Base-by-base conservation (phyloP, 2,888 invertebrate genomes). In the Sussaba pulchella region DNA sequence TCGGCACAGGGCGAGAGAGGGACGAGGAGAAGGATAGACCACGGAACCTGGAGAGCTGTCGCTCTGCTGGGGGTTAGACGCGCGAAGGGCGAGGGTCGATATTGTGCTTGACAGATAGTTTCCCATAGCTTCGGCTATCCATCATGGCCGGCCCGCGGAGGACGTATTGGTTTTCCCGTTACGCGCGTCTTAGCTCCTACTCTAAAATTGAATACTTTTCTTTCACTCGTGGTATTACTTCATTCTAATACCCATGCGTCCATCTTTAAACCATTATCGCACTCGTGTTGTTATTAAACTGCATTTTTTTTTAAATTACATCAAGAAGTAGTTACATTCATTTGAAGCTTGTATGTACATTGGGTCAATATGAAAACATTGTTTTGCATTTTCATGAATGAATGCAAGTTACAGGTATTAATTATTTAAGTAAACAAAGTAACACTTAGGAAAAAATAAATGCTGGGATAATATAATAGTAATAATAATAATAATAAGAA, bases 31-130 rank as follows among this genome's bases (percentile, higher is more conserved):
- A 79, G 26, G 39, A 50, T 39, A 64, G 43, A 59, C 50, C 36
- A 45, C 45, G 78, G 52, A 78, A 85, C 82, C 83, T 84, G 76
- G 83, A 88, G 86, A 80, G 82, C 81, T 82, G 72, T 75, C 70
- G 78, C 75, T 78, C 81, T 81, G 86, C 83, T 85, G 89, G 89
- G 87, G 89, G 89, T 89, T 89, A 88, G 85, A 90, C 87, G 85
- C 69, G 88, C 88, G 41, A 89, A 90, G 88, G 87, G 87, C 88
- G 88, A 91, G 90, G 92, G 91, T 92, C 92, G 92, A 92, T 92
- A 92, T 92, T 92, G 90, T 90, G 85, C 92, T 91, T 92, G 92
- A 92, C 92, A 91, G 91, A 91, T 91, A 91, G 91, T 91, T 91
- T 91, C 92, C 91, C 90, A 91, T 91, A 91, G 91, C 90, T 91